These are phyloP conservation scores for Sprattus sprattus DNA, from an alignment of 2,113 vertebrate species.

Conservation along the genomic window DNA sequence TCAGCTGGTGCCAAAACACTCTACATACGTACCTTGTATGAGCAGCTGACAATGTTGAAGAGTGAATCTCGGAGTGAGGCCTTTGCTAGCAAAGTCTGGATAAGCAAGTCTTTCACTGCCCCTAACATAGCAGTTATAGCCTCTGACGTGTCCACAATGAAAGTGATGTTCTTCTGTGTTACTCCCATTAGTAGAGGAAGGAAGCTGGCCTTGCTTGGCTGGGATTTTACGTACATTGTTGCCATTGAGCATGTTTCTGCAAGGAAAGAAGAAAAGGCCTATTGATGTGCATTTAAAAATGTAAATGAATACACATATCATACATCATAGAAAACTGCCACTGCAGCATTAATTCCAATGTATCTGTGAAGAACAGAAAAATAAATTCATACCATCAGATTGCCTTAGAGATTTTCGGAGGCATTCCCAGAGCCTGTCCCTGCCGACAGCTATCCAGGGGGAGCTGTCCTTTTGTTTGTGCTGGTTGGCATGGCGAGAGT, in stretches of 20 bases:
- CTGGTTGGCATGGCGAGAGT: slow-evolving; percentile 51
- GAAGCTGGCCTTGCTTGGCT: slow-evolving; percentile 30
- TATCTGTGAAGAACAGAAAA: not conserved
- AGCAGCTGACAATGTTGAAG: slow-evolving; percentile 68
- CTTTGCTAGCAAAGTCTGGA: slow-evolving; percentile 62
- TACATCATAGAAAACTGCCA: not conserved
- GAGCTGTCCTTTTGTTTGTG: slow-evolving; percentile 47
- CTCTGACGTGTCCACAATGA: slow-evolving; percentile 65
- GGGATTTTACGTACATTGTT: slow-evolving; percentile 33
- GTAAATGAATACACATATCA: not conserved
- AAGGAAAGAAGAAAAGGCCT: not conserved
- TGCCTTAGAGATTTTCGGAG: not conserved
- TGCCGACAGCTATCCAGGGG: slow-evolving; percentile 35
- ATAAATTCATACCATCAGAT: not conserved
- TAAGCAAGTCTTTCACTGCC: slow-evolving; percentile 61
- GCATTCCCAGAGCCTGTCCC: slow-evolving; percentile 26
- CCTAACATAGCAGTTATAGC: slow-evolving; percentile 53
- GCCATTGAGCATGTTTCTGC: not conserved
- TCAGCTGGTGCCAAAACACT: not conserved
- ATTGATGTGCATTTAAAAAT: not conserved
- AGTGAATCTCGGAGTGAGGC: slow-evolving; percentile 60
- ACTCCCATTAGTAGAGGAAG: slow-evolving; percentile 55
- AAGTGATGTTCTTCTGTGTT: slow-evolving; percentile 54
- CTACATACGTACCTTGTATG: slow-evolving; percentile 58
- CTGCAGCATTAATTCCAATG: not conserved